Conservation (phyloP, 1,140 invertebrate genomes). For the Bombus waltoni region DNA sequence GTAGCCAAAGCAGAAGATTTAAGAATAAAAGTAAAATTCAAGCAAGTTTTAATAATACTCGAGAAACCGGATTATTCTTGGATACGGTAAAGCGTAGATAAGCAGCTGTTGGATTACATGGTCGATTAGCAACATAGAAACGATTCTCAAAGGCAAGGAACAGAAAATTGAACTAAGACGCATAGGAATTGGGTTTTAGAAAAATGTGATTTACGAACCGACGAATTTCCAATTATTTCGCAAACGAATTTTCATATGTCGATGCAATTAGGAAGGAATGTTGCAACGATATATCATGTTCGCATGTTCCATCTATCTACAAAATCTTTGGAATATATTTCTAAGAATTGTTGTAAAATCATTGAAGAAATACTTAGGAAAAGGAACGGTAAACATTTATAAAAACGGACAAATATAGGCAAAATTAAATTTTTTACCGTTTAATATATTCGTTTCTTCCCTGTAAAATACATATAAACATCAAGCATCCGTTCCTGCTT, state of each 20-base stretch:
- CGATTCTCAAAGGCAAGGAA: background rate
- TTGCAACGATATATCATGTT: too few species aligned
- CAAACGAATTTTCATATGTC: background rate
- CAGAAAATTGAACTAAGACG: background rate
- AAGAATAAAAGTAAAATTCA: background rate
- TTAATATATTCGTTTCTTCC: too few species aligned
- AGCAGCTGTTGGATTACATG: background rate
- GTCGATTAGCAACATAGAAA: background rate
- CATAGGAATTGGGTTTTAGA: background rate
- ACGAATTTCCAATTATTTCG: background rate
- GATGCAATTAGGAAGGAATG: background rate
- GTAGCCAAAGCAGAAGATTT: background rate
- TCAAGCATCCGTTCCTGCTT: background rate
- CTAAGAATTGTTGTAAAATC: background rate
- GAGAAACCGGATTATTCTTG: background rate
- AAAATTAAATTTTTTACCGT: too few species aligned
- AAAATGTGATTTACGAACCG: background rate
- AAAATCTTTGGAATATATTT: too few species aligned
- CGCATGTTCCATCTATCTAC: too few species aligned
- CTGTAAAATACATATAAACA: too few species aligned
- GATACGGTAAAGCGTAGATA: background rate
- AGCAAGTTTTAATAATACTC: background rate
- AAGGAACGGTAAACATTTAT: too few species aligned
- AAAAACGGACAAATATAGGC: background rate
- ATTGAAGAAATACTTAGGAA: background rate